Evolutionary conservation across 2,797 vertebrate genomes (phyloP).

Genomic region (Pipistrellus pygmaeus): DNA sequence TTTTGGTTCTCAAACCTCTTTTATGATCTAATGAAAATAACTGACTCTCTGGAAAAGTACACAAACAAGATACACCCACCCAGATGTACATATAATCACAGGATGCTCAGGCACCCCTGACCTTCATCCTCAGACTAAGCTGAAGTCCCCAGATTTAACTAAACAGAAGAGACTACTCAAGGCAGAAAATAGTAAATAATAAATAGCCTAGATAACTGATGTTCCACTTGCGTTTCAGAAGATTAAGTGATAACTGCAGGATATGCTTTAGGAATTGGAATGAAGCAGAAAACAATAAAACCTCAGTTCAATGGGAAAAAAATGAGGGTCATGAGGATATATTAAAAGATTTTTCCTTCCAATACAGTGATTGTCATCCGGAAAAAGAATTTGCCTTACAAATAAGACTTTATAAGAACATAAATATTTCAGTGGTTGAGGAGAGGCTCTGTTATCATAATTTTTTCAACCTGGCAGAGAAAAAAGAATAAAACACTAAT

Average conservation of each 20-base stretch:
- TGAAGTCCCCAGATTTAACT: constrained; percentile 8
- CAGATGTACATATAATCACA: not conserved
- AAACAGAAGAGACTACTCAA: not conserved
- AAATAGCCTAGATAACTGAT: not conserved
- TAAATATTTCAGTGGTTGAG: constrained; percentile 77
- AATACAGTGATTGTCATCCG: constrained; percentile 73
- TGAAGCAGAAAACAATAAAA: constrained; percentile 27
- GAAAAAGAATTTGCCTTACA: constrained; percentile 76
- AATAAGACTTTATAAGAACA: constrained; percentile 79
- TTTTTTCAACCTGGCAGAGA: constrained; percentile 79
- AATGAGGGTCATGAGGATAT: not conserved
- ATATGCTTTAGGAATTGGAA: constrained; percentile 12
- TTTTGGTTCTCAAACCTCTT: not conserved
- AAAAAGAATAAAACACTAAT: constrained; percentile 77
- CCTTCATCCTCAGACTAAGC: not conserved
- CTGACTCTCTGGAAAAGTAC: not conserved
- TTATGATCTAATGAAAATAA: not conserved
- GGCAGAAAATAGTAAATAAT: constrained; percentile 1
- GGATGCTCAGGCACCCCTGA: not conserved
- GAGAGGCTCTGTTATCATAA: constrained; percentile 46
- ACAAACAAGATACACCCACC: not conserved
- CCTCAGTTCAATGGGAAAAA: not conserved
- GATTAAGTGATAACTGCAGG: not conserved
- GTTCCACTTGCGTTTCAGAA: constrained; percentile 34
- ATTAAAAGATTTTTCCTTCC: constrained; percentile 48